Base-by-base conservation (phyloP, 2,888 invertebrate species). In the Itoplectis maculator region DNA sequence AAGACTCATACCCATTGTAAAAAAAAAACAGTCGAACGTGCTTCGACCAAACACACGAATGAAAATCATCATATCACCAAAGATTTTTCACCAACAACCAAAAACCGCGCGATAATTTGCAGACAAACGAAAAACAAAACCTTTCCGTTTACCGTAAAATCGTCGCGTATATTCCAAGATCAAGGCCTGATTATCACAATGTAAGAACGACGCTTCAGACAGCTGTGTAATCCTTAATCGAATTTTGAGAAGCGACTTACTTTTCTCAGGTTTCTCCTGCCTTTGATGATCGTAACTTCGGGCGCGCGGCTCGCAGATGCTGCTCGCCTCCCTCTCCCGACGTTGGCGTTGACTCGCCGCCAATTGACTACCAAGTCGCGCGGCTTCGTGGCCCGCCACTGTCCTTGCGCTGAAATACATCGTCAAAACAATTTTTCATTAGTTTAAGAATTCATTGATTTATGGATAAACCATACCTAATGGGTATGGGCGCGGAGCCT, bases 351-450 rank as follows among this genome's bases (percentile, higher is more conserved):
- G 92, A 86, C 90, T 91, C 9, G 91, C 89, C 88, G 94, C 92
- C 89, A 94, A 74, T 87, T 93, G 85, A 88, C 93, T 96, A 1
- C 97, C 96, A 82, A 97, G 92, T 85, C 96, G 94, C 87, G 96
- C 95, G 23, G 97, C 97, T 93, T 97, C 97, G 90, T 97, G 96
- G 0, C 97, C 97, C 87, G 96, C 95, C 69, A 97, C 97, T 11
- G 97, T 97, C 93, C 93, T 90, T 5, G 93, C 92, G 81, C 90
- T 89, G 61, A 61, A 35, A 23, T 0, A 49, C 23, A 51, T 9
- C 1, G 9, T 49, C 47, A 0, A 56, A 42, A 63, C 8, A 78
- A 29, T 18, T 7, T 40, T 29, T 15, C 1, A 29, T 37, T 20
- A 18, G 40, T 13, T 15, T 18, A n/a, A 47, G 23, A 66, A 20